Conservation (phyloP, 2,113 vertebrate species). For the Microcebus tavaratra region DNA sequence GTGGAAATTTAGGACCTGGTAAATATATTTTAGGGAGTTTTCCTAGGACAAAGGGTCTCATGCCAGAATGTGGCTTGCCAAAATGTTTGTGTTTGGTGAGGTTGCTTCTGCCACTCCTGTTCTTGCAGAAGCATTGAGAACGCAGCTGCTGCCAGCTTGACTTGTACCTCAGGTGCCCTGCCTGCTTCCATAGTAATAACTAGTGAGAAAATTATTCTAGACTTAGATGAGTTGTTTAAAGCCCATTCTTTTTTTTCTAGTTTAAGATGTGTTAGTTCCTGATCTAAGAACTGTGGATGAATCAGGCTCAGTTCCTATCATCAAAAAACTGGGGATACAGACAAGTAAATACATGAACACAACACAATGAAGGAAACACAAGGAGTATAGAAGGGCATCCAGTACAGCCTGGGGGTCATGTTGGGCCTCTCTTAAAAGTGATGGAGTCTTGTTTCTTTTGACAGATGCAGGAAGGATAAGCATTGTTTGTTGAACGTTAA, state of each 20-base stretch:
- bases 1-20: not conserved
- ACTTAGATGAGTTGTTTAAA: not conserved
- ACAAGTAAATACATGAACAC: not conserved
- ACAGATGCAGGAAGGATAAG: not conserved
- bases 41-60: not conserved
- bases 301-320: not conserved
- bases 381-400: not conserved
- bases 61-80: not conserved
- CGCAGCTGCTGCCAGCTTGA: not conserved
- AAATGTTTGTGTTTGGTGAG: conserved; percentile 44
- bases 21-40: conserved; percentile 9
- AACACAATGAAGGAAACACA: not conserved
- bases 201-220: not conserved
- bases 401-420: not conserved
- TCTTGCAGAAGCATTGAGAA: not conserved
- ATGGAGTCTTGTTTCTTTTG: not conserved
- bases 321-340: not conserved
- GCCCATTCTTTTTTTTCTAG: not conserved
- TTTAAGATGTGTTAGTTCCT: conserved; percentile 14
- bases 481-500: not conserved
- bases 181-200: not conserved
- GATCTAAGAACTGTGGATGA: not conserved
- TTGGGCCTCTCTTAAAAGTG: not conserved
- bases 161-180: not conserved
- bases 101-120: not conserved